A percentile compares a stretch with the other conserved stretches of the same genome.
Conservation (phyloP, 2,888 invertebrate species). For the Chaitophorus viminalis region DNA sequence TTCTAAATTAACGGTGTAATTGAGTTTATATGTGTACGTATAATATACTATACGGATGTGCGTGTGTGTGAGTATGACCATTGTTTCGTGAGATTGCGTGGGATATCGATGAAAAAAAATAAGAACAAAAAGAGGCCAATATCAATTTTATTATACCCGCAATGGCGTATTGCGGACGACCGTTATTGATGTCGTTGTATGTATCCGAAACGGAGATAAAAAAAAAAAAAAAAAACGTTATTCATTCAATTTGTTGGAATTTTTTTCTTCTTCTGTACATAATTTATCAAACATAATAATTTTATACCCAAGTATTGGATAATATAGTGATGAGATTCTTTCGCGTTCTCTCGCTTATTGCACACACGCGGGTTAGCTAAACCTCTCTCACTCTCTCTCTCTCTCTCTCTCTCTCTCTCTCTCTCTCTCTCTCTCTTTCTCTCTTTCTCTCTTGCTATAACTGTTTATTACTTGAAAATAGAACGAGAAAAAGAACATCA, state of each 20-base stretch:
- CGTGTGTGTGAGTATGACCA: neutral
- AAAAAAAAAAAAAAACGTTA: slow-evolving; percentile 15
- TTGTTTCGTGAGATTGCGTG: neutral
- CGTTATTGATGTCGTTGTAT: slow-evolving; percentile 22
- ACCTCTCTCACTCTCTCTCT: neutral
- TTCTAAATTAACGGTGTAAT: slow-evolving; percentile 21
- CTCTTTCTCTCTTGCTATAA: neutral
- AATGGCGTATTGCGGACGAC: slow-evolving; percentile 32
- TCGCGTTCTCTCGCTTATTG: neutral
- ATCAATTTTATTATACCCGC: slow-evolving; percentile 42
- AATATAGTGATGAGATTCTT: neutral
- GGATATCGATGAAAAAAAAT: slow-evolving; percentile 12
- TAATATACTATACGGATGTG: neutral
- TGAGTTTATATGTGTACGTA: neutral
- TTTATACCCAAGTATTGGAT: neutral
- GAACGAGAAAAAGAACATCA: neutral
- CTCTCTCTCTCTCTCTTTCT: neutral
- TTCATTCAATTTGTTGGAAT: neutral
- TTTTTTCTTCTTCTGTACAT: neutral
- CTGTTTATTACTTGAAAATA: slow-evolving; percentile 9
- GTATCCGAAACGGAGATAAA: neutral
- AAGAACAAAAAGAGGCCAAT: slow-evolving; percentile 8
- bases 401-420: neutral
- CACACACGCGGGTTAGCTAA: neutral
- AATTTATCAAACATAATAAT: neutral